Evolutionary conservation across 1,140 invertebrate species (phyloP).

Genomic region (Lepidurus packardi): DNA sequence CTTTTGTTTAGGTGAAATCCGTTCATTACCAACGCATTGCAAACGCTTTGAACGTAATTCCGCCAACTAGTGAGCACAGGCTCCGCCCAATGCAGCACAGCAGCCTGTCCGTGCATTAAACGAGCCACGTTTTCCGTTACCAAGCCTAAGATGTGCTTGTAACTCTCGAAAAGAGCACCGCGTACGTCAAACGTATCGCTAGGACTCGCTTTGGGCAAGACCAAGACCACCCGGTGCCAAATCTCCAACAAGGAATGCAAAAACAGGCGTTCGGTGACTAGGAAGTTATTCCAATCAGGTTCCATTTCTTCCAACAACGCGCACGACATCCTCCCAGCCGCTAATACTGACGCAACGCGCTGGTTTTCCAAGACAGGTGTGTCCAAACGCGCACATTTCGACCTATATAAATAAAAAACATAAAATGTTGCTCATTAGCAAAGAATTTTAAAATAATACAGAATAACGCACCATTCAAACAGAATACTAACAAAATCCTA

Average conservation of each 20-base stretch:
- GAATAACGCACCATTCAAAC: too few relatives aligned
- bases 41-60: slow-evolving; percentile 46
- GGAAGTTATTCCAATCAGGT: background rate
- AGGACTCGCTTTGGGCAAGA: background rate
- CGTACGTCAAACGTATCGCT: background rate
- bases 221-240: background rate
- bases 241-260: background rate
- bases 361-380: background rate
- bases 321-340: background rate
- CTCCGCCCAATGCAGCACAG: background rate
- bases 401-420: background rate
- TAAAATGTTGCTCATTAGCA: too few relatives aligned
- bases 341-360: background rate
- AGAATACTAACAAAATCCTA: too few relatives aligned
- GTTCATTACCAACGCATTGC: slow-evolving; percentile 62
- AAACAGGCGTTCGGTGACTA: background rate
- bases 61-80: background rate
- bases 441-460: too few relatives aligned
- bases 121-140: background rate
- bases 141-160: background rate
- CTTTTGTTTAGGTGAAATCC: slow-evolving; percentile 34
- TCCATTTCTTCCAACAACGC: background rate
- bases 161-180: background rate
- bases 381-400: background rate
- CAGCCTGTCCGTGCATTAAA: background rate